Conservation (phyloP, 2,797 vertebrate genomes). For the Cuniculus paca region DNA sequence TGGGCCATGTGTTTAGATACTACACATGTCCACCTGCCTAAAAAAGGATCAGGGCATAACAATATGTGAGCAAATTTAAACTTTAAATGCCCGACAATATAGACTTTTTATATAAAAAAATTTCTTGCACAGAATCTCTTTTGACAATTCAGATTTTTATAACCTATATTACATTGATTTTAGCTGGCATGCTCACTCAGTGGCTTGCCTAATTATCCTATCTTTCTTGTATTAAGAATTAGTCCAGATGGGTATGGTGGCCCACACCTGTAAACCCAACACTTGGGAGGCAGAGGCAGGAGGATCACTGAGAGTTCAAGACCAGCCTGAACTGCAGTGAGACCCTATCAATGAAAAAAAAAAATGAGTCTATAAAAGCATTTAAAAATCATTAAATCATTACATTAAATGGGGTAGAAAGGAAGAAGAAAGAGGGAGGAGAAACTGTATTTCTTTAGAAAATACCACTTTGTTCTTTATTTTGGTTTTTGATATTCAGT, state of each 20-base stretch:
- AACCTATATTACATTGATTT: neutral
- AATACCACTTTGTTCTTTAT: constrained; percentile 32
- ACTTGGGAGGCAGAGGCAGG: neutral
- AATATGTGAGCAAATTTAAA: constrained; percentile 34
- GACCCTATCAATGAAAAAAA: neutral
- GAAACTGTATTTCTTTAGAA: constrained; percentile 47
- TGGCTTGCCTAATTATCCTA: constrained; percentile 1
- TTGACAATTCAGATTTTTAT: constrained; percentile 48
- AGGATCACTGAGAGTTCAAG: neutral
- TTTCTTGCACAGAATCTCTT: constrained; percentile 52
- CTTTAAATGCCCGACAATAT: constrained; percentile 45
- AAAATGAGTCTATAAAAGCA: constrained; percentile 49
- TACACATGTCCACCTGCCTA: neutral
- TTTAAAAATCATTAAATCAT: constrained; percentile 59
- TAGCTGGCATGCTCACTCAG: neutral
- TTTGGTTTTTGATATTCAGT: constrained; percentile 5
- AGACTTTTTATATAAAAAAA: constrained; percentile 59
- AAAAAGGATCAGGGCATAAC: neutral
- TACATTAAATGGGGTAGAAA: neutral
- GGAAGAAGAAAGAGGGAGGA: neutral
- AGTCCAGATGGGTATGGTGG: neutral
- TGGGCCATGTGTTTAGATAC: neutral
- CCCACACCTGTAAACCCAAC: neutral
- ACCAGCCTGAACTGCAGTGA: neutral
- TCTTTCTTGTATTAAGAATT: constrained; percentile 33